Conservation (phyloP, 2,113 vertebrate genomes). For the Ophiodon elongatus region DNA sequence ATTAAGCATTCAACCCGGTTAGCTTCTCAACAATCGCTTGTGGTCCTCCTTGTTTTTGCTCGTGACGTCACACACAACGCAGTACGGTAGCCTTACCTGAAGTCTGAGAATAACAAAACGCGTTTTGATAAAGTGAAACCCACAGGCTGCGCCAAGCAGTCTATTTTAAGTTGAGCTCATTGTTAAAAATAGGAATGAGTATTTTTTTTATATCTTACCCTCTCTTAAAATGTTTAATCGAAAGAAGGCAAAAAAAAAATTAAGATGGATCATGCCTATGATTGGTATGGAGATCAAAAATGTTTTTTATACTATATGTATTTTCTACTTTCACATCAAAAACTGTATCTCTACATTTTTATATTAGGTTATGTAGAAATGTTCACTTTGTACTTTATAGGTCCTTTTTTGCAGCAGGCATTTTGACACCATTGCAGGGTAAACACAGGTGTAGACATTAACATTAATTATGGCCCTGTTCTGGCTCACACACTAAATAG, state of each 20-base stretch:
- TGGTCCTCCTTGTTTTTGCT: slow-evolving; percentile 62
- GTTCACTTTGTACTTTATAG: neutral
- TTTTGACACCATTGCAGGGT: too few relatives aligned
- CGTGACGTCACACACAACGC: slow-evolving; percentile 45
- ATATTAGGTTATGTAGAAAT: neutral
- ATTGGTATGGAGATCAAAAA: too few relatives aligned
- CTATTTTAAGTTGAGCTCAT: rapidly evolving
- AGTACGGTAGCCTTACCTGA: slow-evolving; percentile 70
- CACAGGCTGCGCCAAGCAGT: slow-evolving; percentile 22
- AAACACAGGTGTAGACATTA: too few relatives aligned
- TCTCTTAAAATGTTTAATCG: neutral
- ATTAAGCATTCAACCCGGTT: neutral
- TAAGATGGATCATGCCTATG: neutral
- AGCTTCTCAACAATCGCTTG: neutral
- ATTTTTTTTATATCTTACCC: neutral
- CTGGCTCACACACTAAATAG: too few relatives aligned
- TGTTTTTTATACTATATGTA: neutral
- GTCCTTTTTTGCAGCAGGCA: too few relatives aligned
- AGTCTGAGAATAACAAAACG: slow-evolving; percentile 30
- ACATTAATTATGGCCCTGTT: too few relatives aligned
- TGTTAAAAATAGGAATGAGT: neutral
- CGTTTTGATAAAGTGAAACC: slow-evolving; percentile 56
- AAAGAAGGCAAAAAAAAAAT: neutral
- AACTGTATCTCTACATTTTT: neutral
- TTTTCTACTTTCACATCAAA: neutral